Evolutionary conservation across 1,140 invertebrate genomes (phyloP), one percentile per base, ranked within the genome.

Genomic region (Zophobas atratus): DNA sequence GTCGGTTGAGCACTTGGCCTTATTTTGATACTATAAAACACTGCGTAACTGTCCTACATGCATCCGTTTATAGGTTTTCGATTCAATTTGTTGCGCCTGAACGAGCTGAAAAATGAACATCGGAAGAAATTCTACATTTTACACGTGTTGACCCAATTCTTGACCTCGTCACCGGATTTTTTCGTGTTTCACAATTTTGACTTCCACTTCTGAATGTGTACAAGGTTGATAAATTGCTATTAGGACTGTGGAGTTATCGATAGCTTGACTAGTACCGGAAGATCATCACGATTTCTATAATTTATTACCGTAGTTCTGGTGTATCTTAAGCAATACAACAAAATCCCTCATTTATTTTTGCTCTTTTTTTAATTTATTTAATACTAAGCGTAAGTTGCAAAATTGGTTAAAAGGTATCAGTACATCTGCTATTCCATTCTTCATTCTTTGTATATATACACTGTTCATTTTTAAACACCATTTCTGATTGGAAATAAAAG

Each of bases 31-130:
- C 38, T 41, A 67, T 67, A 67, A 67, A 67, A 67, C 60, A 67
- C 60, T 67, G 60, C 60, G 39, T 67, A 67, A 67, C 39, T 67
- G 60, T 67, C 60, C 60, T 43, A 67, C 60, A 67, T 67, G 60
- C 60, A 67, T 43, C 60, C 60, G 60, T 67, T 67, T 67, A 67
- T 67, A 43, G 38, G 60, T 43, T 51, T 67, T 67, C 60, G 60
- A 67, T 43, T 33, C 38, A 43, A 67, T 67, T 67, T 67, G 60
- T 67, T 67, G 60, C 60, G 60, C 38, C 60, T 67, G 41, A 67
- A 67, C 60, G 60, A 67, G 38, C 35, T 63, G 38, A 63, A 63
- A 63, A 63, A 39, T 57, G 32, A 35, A 57, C 36, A 63, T 41
- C 57, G 36, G 60, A 67, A 67, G 60, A 67, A n/a, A 6, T 41